Evolutionary conservation across 2,888 invertebrate species (phyloP).

Genomic region (Rhabditoides inermis): DNA sequence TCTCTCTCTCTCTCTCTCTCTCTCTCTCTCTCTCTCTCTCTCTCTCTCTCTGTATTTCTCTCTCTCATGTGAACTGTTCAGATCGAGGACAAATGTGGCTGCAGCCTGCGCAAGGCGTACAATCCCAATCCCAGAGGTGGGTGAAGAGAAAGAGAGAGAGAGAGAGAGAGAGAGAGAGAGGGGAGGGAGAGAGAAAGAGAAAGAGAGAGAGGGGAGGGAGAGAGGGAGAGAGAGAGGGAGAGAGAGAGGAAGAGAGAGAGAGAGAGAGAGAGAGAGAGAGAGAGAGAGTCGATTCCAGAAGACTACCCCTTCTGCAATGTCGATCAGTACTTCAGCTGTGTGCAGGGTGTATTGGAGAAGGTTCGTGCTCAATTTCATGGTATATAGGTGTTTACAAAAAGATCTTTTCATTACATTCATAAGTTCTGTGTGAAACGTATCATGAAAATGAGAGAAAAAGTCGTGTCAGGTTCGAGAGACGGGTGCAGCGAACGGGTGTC

Average conservation of each 20-base stretch:
- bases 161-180: too few relatives aligned
- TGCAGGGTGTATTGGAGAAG: constrained; percentile 30
- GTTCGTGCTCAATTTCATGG: too few relatives aligned
- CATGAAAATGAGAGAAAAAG: too few relatives aligned
- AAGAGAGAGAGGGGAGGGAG: background rate
- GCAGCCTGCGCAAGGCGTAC: constrained; percentile 39
- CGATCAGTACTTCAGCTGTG: constrained; percentile 47
- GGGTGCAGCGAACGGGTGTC: constrained; percentile 31
- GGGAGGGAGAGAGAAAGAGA: background rate
- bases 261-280: background rate
- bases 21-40: background rate
- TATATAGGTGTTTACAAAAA: too few relatives aligned
- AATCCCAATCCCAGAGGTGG: constrained; percentile 20
- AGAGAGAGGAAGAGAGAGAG: constrained; percentile 1
- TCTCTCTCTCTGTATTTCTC: background rate
- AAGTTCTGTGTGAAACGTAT: too few relatives aligned
- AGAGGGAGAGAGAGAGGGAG: background rate
- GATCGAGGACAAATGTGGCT: constrained; percentile 40
- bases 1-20: background rate
- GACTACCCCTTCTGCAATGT: constrained; percentile 38
- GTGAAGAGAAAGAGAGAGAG: too few relatives aligned
- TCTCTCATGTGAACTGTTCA: constrained; percentile 4
- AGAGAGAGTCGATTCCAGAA: constrained; percentile 14
- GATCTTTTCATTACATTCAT: too few relatives aligned
- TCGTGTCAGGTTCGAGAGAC: constrained; percentile 12